Evolutionary conservation across 2,888 invertebrate species (phyloP).

Genomic region (Cheiracanthium punctorium): DNA sequence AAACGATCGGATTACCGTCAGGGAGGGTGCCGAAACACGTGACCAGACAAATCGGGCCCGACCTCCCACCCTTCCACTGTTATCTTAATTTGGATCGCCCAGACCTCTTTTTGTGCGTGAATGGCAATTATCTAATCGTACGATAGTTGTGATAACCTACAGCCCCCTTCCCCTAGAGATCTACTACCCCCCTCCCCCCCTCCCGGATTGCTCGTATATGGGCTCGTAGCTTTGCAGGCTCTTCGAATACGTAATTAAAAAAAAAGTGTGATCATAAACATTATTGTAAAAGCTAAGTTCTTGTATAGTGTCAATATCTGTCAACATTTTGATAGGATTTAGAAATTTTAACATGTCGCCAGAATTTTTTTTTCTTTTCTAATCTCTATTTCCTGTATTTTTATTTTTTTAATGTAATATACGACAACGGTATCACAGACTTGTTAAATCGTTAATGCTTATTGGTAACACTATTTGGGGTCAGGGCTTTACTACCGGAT

Average conservation of each 20-base stretch:
- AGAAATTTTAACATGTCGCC: too few relatives aligned
- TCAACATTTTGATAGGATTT: conserved; percentile 1
- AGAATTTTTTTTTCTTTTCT: too few relatives aligned
- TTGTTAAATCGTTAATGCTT: too few relatives aligned
- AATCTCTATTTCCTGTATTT: too few relatives aligned
- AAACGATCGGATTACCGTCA: conserved; percentile 44
- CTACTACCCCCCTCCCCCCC: background rate
- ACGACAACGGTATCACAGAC: too few relatives aligned
- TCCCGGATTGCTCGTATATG: background rate
- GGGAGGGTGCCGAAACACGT: conserved; percentile 32
- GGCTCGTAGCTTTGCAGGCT: background rate
- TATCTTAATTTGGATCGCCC: conserved; percentile 66
- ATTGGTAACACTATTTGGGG: too few relatives aligned
- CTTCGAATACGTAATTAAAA: background rate
- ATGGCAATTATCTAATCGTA: conserved; percentile 2
- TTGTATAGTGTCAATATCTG: background rate
- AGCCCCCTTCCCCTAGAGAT: too few relatives aligned
- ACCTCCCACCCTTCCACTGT: conserved; percentile 13
- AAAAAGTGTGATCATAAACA: background rate
- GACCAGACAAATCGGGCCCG: conserved; percentile 50
- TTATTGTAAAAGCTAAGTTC: background rate
- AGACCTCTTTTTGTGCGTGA: background rate
- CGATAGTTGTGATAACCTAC: conserved; percentile 7
- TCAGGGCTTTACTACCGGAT: too few relatives aligned
- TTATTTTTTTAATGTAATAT: too few relatives aligned